Evolutionary conservation across 2,797 vertebrate genomes (phyloP), one percentile per base, ranked within the genome.

Genomic region (Muscicapa striata): DNA sequence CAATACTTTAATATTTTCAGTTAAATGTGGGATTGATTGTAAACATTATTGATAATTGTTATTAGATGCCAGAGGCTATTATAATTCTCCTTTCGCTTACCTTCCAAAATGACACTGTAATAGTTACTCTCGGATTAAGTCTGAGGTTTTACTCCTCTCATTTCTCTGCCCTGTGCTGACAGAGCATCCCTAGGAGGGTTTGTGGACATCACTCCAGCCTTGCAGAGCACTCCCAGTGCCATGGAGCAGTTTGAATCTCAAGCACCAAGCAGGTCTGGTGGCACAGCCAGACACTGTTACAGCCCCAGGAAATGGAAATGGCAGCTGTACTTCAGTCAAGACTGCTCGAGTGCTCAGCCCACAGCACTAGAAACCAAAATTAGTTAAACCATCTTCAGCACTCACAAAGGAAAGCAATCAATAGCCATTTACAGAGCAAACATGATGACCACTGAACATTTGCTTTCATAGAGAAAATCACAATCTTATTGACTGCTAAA

Each of bases 401-500:
- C 96, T 96, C 94, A 97, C 96, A 97, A 97, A 97, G 72, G 73
- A 95, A 95, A 98, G 92, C 93, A 98, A 98, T 99, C 98, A 98
- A 99, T 99, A 98, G 93, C 97, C 98, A 98, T 98, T 98, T 99
- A 98, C 89, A 89, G 94, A 97, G 98, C 97, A 98, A 98, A 98
- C 91, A 98, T 77, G 95, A 97, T 19, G 90, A 91, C 96, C 98
- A 97, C 38, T 48, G 95, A 95, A 80, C 95, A 96, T 97, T 98
- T 97, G 97, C 95, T 97, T 97, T 97, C 96, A 97, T 97, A 95
- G 89, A 94, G 97, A 92, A 96, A 97, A 98, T 98, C 96, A 97
- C 88, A 94, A 95, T 78, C 95, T 94, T 98, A 98, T 98, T 96
- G 97, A 98, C 97, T 89, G 84, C 93, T 96, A 97, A 94, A 97